Base-by-base conservation (phyloP, 2,797 vertebrate genomes). In the Echiichthys vipera region DNA sequence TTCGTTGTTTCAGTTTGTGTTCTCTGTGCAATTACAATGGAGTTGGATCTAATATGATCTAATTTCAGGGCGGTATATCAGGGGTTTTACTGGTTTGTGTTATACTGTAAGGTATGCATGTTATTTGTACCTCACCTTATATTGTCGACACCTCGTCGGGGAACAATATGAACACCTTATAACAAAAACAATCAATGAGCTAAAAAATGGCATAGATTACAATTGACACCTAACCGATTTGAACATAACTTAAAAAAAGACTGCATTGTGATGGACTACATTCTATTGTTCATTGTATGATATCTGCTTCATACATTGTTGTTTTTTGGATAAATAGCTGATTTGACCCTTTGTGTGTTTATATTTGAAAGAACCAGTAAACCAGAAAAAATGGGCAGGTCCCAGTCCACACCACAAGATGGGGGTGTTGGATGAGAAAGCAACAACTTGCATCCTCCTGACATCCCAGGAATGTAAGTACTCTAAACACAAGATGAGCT, bases 341-440 rank as follows among this genome's bases (percentile, higher is more conserved):
- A 7, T 27, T 32, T 53, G 5, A 58, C 10, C 3, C 3, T 39
- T 20, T n/a, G 2, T 39, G 32, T 46, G 13, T 12, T 39, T 25
- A 30, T 7, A 12, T 15, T 14, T 27, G 17, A 49, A 25, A 45
- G 22, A 22, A 37, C 2, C 8, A 22, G 22, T 3, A 3, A 49
- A 27, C 17, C n/a, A 40, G n/a, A 45, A 20, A 39, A 20, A 14
- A 24, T 13, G 0, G 34, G 14, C 13, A 30, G 18, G 12, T 2
- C 42, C 50, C 42, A 20, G 11, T 54, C 4, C 7, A 9, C 40
- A 58, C 85, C 88, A 89, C 83, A 64, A 82, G 88, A 77, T 85
- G 86, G 87, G 0, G 59, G 2, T 79, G 71, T 81, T 83, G 46
- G 59, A 71, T 65, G 29, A 62, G 13, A 9, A 54, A 58, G 17